Percentiles rank a stretch among this genome's conserved stretches.
These are phyloP conservation scores for Drosophila neotestacea DNA, from an alignment of 2,888 invertebrate genomes.

Conservation along the genomic window DNA sequence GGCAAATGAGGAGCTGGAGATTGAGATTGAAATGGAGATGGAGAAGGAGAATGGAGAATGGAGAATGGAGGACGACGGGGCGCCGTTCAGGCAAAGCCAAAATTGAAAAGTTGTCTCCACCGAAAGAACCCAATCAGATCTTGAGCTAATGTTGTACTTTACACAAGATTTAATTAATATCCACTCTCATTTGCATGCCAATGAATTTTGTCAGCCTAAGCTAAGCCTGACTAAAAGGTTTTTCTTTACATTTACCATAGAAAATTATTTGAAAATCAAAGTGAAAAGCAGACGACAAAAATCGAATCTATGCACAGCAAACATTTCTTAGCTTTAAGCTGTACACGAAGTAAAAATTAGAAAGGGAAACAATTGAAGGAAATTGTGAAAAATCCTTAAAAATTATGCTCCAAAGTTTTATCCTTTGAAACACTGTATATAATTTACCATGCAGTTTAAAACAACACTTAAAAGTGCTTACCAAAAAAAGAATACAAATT, in stretches of 20 bases:
- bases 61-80: neutral
- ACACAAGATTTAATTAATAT: slow-evolving; percentile 52
- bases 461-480: too few relatives aligned
- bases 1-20: neutral
- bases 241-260: slow-evolving; percentile 1
- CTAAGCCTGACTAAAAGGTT: slow-evolving; percentile 18
- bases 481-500: too few relatives aligned
- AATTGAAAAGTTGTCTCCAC: slow-evolving; percentile 48
- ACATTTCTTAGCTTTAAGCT: neutral
- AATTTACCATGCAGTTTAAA: too few relatives aligned
- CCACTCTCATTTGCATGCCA: slow-evolving; percentile 38
- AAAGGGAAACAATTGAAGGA: too few relatives aligned
- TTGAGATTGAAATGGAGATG: neutral
- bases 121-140: slow-evolving; percentile 37
- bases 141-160: slow-evolving; percentile 31
- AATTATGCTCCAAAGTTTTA: too few relatives aligned
- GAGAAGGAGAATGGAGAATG: neutral
- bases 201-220: slow-evolving; percentile 16
- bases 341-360: too few relatives aligned
- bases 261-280: slow-evolving; percentile 6
- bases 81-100: slow-evolving; percentile 23
- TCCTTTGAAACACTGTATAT: too few relatives aligned
- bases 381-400: too few relatives aligned
- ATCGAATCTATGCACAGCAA: neutral
- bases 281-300: neutral